Evolutionary conservation across 2,888 invertebrate genomes (phyloP), one percentile per base, ranked within the genome.

Genomic region (Standfussiana lucernea): DNA sequence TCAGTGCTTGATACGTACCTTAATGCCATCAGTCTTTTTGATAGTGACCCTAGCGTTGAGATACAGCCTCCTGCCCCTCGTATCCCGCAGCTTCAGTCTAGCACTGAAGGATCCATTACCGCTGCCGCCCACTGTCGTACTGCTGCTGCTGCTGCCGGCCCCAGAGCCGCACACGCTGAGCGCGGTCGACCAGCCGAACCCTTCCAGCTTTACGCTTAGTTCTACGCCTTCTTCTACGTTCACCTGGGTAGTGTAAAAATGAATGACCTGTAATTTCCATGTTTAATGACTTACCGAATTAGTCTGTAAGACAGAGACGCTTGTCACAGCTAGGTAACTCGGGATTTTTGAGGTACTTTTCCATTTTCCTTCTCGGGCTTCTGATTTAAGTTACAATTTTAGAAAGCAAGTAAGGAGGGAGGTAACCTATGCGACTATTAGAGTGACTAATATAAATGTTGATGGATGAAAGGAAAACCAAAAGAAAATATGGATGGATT

Each of bases 131-230:
- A 86, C 88, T 0, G 81, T 82, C 40, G 86, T 24, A 66, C 84
- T 72, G 64, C 83, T 68, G 79, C 83, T 68, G 79, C 81, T 98
- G 97, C 97, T 42, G 96, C 95, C 45, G 68, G 82, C 94, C 91
- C 65, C 98, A 21, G 97, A 95, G 28, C 90, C 85, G 93, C 93
- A 89, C 83, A 97, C 96, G 76, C 95, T 94, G 77, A 98, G 95
- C 67, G 97, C 97, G 8, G 98, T 97, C 50, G 98, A 97, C 71
- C 97, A 97, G 2, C 98, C 97, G 95, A 99, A 99, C 81, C 98
- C 98, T 90, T 99, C 99, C 80, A 99, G 95, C 72, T 98, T 97
- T 73, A 99, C 97, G 76, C 97, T 97, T 42, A 99, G 94, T 91
- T 98, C 98, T 45, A 98, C 96, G 3, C 97, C 97, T 84, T 98